Percentiles rank a stretch among this genome's conserved stretches.
Evolutionary conservation across 2,113 vertebrate genomes (phyloP).

Genomic region (Condylura cristata): DNA sequence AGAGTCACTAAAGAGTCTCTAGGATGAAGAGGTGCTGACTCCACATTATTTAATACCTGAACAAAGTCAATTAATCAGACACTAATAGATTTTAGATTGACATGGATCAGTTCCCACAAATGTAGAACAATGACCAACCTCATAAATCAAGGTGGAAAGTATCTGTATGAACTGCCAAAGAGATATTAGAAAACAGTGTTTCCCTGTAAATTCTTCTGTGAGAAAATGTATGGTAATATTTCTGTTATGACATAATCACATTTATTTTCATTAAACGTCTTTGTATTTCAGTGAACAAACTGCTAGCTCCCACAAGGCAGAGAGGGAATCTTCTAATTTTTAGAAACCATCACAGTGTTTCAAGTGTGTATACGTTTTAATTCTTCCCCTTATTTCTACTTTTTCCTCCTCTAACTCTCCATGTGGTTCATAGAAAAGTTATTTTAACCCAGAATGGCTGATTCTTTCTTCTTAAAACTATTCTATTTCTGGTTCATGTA

Average conservation of each 20-base stretch:
- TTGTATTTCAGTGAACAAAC: background rate
- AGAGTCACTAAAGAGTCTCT: background rate
- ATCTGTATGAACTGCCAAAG: background rate
- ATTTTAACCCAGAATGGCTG: background rate
- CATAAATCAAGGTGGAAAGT: constrained; percentile 61
- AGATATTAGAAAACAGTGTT: background rate
- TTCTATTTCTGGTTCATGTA: background rate
- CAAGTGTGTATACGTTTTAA: background rate
- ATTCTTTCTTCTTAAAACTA: background rate
- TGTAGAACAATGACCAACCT: constrained; percentile 13
- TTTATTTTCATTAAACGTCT: background rate
- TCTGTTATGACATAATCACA: background rate
- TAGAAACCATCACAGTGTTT: background rate
- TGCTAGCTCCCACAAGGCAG: background rate
- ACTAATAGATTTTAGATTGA: constrained; percentile 51
- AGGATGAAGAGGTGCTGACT: constrained; percentile 15
- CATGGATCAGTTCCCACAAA: constrained; percentile 67
- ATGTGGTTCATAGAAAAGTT: background rate
- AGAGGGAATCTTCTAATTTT: background rate
- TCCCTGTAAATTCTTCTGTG: background rate
- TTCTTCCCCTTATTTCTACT: background rate
- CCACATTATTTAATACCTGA: background rate
- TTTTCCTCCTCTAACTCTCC: background rate
- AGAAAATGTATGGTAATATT: background rate
- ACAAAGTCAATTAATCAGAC: constrained; percentile 65